Base-by-base conservation (phyloP, 2,888 invertebrate species). In the Opisthograptis luteolata region DNA sequence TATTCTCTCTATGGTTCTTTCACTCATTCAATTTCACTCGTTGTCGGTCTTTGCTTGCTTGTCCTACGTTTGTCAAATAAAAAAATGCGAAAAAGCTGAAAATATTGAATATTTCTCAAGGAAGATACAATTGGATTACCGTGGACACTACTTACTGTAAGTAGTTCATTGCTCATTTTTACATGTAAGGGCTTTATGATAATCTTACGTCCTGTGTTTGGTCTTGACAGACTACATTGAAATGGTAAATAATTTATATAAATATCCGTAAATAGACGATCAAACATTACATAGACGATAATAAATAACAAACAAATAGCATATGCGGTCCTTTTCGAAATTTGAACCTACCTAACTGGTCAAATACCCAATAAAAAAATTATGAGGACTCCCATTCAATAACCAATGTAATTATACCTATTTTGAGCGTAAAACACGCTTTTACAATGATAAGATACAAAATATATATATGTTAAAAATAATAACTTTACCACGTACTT, bases 371-470 rank as follows among this genome's bases (percentile, higher is more conserved):
- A 43, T 45, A 41, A 45, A 22, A 30, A 44, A 35, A 40, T 54
- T 57, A 47, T 57, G 54, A 47, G 57, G 57, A 51, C 54, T 57
- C 57, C 28, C 37, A 28, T 9, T 32, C 28, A 30, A 15, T 39
- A 41, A 43, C 47, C 43, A 39, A 51, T 47, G 37, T 17, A n/a
- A n/a, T n/a, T n/a, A 36, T 24, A 27, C 28, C 15, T 40, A 35
- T 41, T 47, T 34, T 28, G 19, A 7, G 30, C n/a, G 30, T 19
- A 20, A 24, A 32, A 35, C 27, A 25, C 20, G 10, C 1, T 20
- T 20, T 10, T 7, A 1, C 15, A 10, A 3, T 4, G 14, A 15
- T 3, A 30, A 4, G 2, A 9, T 28, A 13, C 13, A 13, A 31
- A 9, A 43, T 35, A n/a, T n/a, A n/a, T n/a, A n/a, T n/a, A n/a